Base-by-base conservation (phyloP, 2,888 invertebrate genomes). In the Mythimna albipuncta region DNA sequence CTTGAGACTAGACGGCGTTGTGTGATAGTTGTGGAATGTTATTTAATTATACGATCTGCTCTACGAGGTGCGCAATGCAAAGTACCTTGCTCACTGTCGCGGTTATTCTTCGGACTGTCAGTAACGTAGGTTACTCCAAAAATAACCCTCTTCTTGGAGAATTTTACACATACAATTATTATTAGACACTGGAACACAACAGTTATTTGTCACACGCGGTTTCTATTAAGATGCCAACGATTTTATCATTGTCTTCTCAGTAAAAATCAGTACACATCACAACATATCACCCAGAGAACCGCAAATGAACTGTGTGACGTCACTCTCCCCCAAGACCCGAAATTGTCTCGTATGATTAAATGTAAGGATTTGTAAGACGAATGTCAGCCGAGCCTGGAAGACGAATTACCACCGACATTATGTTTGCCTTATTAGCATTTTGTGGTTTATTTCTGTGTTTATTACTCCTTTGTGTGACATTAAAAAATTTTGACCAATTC, bases 271-370 rank as follows among this genome's bases (percentile, higher is more conserved):
- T 38, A 63, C 16, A 66, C 52, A 16, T 26, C 52, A 38, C 47
- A 63, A 63, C 47, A 59, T 72, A 64, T 69, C 67, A 55, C 55
- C n/a, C 26, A 19, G 32, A 64, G 55, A 64, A 54, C 54, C 71
- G 16, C 59, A 73, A 83, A 83, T 80, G 66, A 83, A 82, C 73
- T 67, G 69, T 57, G 76, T 76, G 83, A 80, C 71, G 70, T 76
- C 76, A 57, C 80, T 75, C 69, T 66, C 64, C 70, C 72, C 68
- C 63, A 64, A 47, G 64, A 68, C 72, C 66, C 85, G 70, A 88
- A 89, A 90, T 89, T 89, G 86, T 86, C 83, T 87, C 72, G 74
- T 87, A 89, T 90, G 90, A 90, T 90, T 89, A 89, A 90, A 82
- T 76, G 84, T 62, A 69, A 84, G 83, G 84, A 84, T 88, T 85